Evolutionary conservation across 2,113 vertebrate species (phyloP), one percentile per base, ranked within the genome.

Genomic region (Polyodon spathula): DNA sequence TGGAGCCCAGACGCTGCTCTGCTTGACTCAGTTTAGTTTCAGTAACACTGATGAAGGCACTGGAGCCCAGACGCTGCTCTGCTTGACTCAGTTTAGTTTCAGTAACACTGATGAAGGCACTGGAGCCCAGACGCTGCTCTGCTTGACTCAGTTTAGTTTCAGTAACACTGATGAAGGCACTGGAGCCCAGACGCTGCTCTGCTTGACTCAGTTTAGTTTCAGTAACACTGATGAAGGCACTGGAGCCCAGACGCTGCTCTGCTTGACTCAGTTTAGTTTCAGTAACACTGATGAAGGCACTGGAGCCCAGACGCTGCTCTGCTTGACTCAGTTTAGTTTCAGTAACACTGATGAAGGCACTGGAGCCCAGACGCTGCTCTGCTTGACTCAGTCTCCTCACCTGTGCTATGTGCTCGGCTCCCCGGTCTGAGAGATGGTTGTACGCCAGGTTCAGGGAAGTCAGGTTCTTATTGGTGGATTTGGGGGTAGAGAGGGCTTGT

Each of bases 401-500:
- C 54, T 89, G 59, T 0, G 93, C 90, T 0, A 97, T 81, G 70
- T 87, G 58, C 37, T 64, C 15, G 0, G 90, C 91, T 0, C 93
- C 93, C 17, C 54, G 38, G 57, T 97, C 89, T 0, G 89, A 79
- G 27, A 97, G 85, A 65, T 56, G 72, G 70, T 97, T 97, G 76
- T 90, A 97, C 6, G 80, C 80, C 73, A 97, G 80, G 65, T 85
- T 90, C 66, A 97, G 87, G 0, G 78, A 84, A 37, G 77, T 14
- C 0, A 95, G 81, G 54, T 66, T 85, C 48, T 68, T 84, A 75
- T 88, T 90, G 70, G 82, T 52, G 54, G 69, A 71, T 43, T 51
- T 67, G 54, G 62, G 37, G 0, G 81, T 84, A 4, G 87, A 88
- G 40, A 95, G 81, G 1, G 83, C 80, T 14, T 67, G 81, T 12